Base-by-base conservation (phyloP, 2,888 invertebrate genomes). In the Lasioglossum morio region DNA sequence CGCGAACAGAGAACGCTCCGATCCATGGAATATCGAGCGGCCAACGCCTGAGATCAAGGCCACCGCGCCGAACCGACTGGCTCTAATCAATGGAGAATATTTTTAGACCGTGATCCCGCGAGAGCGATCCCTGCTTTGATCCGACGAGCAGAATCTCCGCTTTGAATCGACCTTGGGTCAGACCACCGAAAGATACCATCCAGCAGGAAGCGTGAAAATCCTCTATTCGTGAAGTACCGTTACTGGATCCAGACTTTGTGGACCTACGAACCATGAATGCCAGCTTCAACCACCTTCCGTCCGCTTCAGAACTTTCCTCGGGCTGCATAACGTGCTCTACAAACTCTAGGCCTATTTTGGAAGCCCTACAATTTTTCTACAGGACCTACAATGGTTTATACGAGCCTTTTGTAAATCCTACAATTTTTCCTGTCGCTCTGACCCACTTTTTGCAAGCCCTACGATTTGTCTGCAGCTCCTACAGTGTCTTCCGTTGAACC, bases 21-120 rank as follows among this genome's bases (percentile, higher is more conserved):
- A 66, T 30, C 16, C 30, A 19, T 30, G 66, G 34, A 66, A 19
- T 66, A 66, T 66, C 43, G 72, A 37, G 34, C 19, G 46, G 48
- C 23, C 23, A 48, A 12, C 23, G 30, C 48, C 46, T 30, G 30
- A 63, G 72, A 73, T 72, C 72, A 72, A 72, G 46, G 72, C 72
- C 63, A 30, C 4, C 63, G 7, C 63, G 7, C 14, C 16, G 63
- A 63, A 63, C 63, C 30, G 16, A 27, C 63, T 2, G 30, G 19
- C 66, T 66, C 34, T 66, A 66, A 66, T 66, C 66, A 66, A 66
- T 66, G 30, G 40, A 14, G 34, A 34, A 53, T 74, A 74, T 74
- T 74, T 74, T 74, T 74, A 74, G 53, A 69, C 69, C 12, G 34
- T n/a, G 74, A 37, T 74, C 53, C 16, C 53, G 43, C 37, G 37